A percentile compares a stretch with the other conserved stretches of the same genome.
These are phyloP conservation scores for Lepidurus packardi DNA, from an alignment of 1,140 invertebrate genomes.

Conservation along the genomic window DNA sequence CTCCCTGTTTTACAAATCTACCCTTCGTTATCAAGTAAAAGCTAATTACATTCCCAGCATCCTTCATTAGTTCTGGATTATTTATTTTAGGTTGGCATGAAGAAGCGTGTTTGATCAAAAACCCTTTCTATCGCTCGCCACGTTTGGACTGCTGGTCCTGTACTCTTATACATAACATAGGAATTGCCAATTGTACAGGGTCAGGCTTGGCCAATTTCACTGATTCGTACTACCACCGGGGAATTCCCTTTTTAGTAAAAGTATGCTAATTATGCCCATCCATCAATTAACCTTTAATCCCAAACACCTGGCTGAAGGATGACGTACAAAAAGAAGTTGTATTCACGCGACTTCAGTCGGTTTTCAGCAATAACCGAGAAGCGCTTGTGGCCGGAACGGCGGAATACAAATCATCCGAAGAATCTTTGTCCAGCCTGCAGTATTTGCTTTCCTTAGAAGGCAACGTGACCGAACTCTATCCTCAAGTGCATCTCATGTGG, in stretches of 20 bases:
- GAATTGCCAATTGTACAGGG: slow-evolving; percentile 44
- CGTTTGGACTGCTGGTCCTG: slow-evolving; percentile 74
- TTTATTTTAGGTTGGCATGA: slow-evolving; percentile 62
- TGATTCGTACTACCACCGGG: slow-evolving; percentile 43
- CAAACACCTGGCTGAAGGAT: background rate
- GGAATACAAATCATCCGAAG: background rate
- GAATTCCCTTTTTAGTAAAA: slow-evolving; percentile 46
- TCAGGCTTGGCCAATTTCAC: slow-evolving; percentile 42
- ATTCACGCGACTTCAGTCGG: slow-evolving; percentile 31
- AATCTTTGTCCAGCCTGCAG: background rate
- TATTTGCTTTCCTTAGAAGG: slow-evolving; percentile 29
- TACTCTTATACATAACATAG: slow-evolving; percentile 55
- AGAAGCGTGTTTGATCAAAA: slow-evolving; percentile 68
- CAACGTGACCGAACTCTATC: slow-evolving; percentile 30
- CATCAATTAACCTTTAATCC: no score
- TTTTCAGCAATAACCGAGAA: slow-evolving; percentile 26
- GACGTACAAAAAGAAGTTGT: slow-evolving; percentile 32
- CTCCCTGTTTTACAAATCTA: slow-evolving; percentile 56
- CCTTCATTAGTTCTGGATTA: slow-evolving; percentile 33
- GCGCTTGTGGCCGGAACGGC: slow-evolving; percentile 11
- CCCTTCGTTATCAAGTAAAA: slow-evolving; percentile 57
- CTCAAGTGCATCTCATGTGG: slow-evolving; percentile 38
- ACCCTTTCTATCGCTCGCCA: slow-evolving; percentile 63
- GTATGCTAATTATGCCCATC: slow-evolving; percentile 36
- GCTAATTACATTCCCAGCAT: slow-evolving; percentile 22